Evolutionary conservation across 2,113 vertebrate genomes (phyloP).

Genomic region (Sphaerodactylus townsendi): DNA sequence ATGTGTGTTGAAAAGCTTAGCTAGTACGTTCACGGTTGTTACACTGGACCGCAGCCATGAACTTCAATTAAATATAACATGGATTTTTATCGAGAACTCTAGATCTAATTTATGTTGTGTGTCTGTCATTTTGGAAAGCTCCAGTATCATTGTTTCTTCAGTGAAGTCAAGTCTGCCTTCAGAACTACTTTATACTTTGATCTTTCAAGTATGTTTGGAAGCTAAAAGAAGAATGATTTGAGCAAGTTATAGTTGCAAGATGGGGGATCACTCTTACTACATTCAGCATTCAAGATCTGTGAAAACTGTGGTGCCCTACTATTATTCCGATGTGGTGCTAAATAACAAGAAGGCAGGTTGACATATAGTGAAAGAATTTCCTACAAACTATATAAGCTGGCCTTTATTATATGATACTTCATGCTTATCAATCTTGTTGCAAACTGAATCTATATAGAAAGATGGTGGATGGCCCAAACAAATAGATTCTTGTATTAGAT

Average conservation of each 20-base stretch:
- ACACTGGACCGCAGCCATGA: background rate
- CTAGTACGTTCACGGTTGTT: background rate
- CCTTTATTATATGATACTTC: background rate
- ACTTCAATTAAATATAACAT: conserved; percentile 37
- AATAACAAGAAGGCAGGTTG: background rate
- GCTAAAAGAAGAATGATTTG: no score
- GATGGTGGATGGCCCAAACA: no score
- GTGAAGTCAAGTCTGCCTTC: conserved; percentile 35
- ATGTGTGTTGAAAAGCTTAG: no score
- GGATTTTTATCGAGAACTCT: conserved; percentile 49
- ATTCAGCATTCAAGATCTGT: background rate
- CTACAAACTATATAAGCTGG: background rate
- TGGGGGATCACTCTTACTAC: background rate
- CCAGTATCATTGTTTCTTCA: conserved; percentile 6
- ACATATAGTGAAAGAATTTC: background rate
- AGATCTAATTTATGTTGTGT: background rate
- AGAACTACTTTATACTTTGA: background rate
- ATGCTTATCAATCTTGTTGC: background rate
- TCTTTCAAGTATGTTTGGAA: background rate
- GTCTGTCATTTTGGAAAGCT: background rate
- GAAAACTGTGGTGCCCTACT: background rate
- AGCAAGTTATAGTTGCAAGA: background rate
- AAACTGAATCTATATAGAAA: no score
- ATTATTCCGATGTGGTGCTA: background rate
- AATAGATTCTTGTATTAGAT: no score